phyloP scores from a whole-genome alignment of 1,140 invertebrate genomes.

The Heliconius nattereri region DNA sequence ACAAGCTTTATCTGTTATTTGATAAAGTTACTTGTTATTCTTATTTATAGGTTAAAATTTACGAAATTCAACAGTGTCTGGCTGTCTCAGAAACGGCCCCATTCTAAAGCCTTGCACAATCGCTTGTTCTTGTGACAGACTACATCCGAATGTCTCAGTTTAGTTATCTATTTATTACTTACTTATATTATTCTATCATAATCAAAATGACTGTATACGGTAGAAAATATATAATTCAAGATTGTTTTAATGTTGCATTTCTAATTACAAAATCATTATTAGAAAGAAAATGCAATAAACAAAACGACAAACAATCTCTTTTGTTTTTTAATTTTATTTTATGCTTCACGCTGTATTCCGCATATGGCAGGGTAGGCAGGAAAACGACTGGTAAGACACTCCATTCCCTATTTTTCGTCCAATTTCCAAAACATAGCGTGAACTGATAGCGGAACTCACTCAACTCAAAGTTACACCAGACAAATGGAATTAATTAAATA shows the following conservation, averaged over 20 bases:
- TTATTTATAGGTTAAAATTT: constrained; percentile 6
- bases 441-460: too few relatives aligned
- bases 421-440: too few relatives aligned
- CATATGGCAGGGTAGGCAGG: too few relatives aligned
- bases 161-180: neutral
- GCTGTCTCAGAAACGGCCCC: neutral
- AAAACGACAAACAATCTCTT: too few relatives aligned
- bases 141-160: constrained; percentile 12
- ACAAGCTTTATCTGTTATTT: neutral
- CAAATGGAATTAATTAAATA: too few relatives aligned
- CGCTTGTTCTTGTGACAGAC: constrained; percentile 12
- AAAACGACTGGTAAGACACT: too few relatives aligned
- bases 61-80: constrained; percentile 1
- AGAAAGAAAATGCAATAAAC: too few relatives aligned
- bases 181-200: neutral
- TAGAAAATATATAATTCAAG: neutral
- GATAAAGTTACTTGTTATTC: neutral
- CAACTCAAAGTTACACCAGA: too few relatives aligned
- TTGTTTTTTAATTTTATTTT: too few relatives aligned
- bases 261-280: neutral
- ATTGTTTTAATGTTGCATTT: neutral
- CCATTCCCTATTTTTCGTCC: too few relatives aligned
- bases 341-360: too few relatives aligned
- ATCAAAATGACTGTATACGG: neutral
- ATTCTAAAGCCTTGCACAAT: constrained; percentile 6